Evolutionary conservation across 2,888 invertebrate genomes (phyloP), one percentile per base, ranked within the genome.

Genomic region (Biston stratarius): DNA sequence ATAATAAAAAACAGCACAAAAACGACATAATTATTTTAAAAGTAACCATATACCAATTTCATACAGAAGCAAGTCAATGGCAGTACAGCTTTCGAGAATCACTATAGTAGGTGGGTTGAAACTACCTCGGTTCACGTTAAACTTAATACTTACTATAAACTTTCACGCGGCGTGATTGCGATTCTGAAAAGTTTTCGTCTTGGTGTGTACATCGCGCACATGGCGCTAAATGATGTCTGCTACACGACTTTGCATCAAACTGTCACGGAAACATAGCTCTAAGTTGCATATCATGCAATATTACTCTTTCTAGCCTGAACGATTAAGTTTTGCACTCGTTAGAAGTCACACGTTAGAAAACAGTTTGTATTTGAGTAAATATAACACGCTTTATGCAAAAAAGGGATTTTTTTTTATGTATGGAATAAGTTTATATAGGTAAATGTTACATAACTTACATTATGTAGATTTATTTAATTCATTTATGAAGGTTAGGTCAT

Each of bases 161-260:
- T 89, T 89, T 83, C 82, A 79, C 82, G 81, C 80, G 77, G 80
- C 85, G 85, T 88, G 89, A 89, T 90, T 89, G 88, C 83, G 85
- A 88, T 89, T 87, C 88, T 88, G 87, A 88, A 89, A 90, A 90
- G 84, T 90, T 90, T 79, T 77, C 77, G 77, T 78, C 78, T 79
- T 72, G 78, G 78, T 77, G 78, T 78, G 80, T 80, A 79, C 75
- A 73, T 72, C 74, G 75, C 77, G 79, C 83, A 85, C 79, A 82
- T 81, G 84, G 82, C 78, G 77, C 77, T 77, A 77, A 73, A 72
- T 45, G 62, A 60, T 48, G 24, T 47, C 47, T 55, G 55, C 14
- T 72, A 72, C 57, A 64, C 63, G 60, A 81, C 77, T 72, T 53
- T 69, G 61, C 69, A 55, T 61, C 70, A 67, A 72, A 70, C 8